Percentiles rank a stretch among this genome's conserved stretches.
Evolutionary conservation across 1,140 invertebrate genomes (phyloP).

Genomic region (Lepidotrigona ventralis): DNA sequence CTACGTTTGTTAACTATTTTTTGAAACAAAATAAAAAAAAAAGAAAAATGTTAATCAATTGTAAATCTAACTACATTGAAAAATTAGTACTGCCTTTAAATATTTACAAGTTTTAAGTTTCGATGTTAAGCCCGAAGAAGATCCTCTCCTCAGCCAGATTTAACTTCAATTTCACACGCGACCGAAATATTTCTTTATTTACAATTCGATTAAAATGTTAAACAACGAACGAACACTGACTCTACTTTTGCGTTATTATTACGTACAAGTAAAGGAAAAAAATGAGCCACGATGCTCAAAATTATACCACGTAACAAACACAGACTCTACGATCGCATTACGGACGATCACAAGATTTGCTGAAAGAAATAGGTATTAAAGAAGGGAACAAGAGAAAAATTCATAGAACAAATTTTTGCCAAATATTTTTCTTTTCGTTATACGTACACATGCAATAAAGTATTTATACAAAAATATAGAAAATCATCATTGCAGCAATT

Average conservation of each 20-base stretch:
- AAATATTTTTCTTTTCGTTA: neutral
- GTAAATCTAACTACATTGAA: neutral
- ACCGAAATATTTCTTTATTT: neutral
- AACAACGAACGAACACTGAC: neutral
- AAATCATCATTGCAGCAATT: neutral
- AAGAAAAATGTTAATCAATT: neutral
- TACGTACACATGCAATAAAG: neutral
- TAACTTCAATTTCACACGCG: neutral
- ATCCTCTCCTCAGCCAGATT: neutral
- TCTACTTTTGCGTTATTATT: neutral
- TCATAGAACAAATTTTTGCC: neutral
- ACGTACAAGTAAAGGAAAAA: neutral
- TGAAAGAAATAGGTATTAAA: neutral
- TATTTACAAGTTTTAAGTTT: neutral
- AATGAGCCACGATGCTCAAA: neutral
- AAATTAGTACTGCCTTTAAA: neutral
- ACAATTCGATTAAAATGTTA: neutral
- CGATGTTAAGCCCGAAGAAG: neutral
- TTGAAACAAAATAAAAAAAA: neutral
- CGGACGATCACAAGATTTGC: neutral
- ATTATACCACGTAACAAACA: neutral
- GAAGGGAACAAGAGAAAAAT: neutral
- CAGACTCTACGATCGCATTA: neutral
- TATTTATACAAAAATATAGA: neutral
- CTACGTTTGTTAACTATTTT: neutral